Evolutionary conservation across 2,113 vertebrate genomes (phyloP).

Genomic region (Bolborhynchus lineola): DNA sequence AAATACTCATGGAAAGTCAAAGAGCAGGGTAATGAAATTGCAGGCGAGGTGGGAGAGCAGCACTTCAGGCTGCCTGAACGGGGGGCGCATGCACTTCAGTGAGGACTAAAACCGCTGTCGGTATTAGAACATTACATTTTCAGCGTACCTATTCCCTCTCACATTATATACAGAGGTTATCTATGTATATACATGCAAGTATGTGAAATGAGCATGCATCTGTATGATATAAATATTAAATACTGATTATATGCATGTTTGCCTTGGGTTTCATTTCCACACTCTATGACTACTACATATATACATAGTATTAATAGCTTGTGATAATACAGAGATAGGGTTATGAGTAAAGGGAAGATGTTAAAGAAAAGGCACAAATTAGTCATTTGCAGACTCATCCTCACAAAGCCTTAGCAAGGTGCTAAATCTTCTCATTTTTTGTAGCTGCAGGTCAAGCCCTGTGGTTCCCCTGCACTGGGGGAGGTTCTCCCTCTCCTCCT

Average conservation of each 20-base stretch:
- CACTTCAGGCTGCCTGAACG: neutral
- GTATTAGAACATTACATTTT: neutral
- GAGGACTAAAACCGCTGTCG: rapidly evolving
- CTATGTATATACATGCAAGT: neutral
- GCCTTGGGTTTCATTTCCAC: neutral
- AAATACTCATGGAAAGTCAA: neutral
- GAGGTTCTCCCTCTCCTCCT: neutral
- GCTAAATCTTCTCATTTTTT: neutral
- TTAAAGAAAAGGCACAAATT: neutral
- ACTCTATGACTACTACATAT: neutral
- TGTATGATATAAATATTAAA: neutral
- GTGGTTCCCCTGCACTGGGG: rapidly evolving
- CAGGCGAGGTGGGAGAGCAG: neutral
- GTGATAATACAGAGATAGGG: neutral
- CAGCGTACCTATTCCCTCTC: neutral
- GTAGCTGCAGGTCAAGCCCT: neutral
- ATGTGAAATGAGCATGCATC: neutral
- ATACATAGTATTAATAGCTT: neutral
- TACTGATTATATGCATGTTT: neutral
- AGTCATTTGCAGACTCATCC: neutral
- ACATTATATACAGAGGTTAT: neutral
- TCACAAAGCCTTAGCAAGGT: neutral
- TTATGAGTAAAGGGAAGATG: neutral
- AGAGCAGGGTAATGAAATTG: neutral
- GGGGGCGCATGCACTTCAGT: neutral